Conservation (phyloP, 1,140 invertebrate species). For the Drosophila littoralis region DNA sequence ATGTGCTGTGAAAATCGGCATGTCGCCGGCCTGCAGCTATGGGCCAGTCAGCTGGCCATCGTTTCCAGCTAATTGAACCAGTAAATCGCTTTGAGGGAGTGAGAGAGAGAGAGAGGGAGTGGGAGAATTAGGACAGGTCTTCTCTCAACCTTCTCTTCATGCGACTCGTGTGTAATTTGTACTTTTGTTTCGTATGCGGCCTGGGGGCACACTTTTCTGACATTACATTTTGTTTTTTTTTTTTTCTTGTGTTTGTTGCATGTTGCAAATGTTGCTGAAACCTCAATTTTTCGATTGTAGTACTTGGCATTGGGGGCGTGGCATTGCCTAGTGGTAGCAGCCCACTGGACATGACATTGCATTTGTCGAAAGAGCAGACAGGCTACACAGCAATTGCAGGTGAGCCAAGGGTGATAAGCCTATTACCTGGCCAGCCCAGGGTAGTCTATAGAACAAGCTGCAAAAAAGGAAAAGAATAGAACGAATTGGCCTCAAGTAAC, state of each 20-base stretch:
- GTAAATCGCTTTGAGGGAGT: conserved; percentile 58
- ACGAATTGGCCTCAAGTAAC: neutral
- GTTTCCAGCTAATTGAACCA: conserved; percentile 69
- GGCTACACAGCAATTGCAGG: too few relatives aligned
- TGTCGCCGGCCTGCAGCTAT: conserved; percentile 46
- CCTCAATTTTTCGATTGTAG: conserved; percentile 28
- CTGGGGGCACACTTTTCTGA: conserved; percentile 31
- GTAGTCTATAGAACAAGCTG: neutral
- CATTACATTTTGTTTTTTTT: conserved; percentile 21
- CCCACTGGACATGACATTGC: conserved; percentile 29
- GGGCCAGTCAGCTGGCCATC: conserved; percentile 45
- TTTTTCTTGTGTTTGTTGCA: neutral
- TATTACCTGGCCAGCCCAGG: conserved; percentile 5
- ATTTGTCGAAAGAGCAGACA: neutral
- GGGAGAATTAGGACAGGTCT: neutral
- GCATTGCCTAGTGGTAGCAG: conserved; percentile 1
- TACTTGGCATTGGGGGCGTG: conserved; percentile 18
- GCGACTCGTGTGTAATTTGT: conserved; percentile 38
- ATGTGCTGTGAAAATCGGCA: conserved; percentile 37
- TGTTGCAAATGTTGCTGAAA: conserved; percentile 16
- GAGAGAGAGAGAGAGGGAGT: neutral
- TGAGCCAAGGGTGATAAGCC: neutral
- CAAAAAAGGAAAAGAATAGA: neutral
- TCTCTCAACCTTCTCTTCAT: neutral
- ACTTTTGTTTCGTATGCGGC: conserved; percentile 21